Percentiles rank a stretch among this genome's conserved stretches.
Conservation (phyloP, 2,113 vertebrate genomes). For the Psettodes erumei region DNA sequence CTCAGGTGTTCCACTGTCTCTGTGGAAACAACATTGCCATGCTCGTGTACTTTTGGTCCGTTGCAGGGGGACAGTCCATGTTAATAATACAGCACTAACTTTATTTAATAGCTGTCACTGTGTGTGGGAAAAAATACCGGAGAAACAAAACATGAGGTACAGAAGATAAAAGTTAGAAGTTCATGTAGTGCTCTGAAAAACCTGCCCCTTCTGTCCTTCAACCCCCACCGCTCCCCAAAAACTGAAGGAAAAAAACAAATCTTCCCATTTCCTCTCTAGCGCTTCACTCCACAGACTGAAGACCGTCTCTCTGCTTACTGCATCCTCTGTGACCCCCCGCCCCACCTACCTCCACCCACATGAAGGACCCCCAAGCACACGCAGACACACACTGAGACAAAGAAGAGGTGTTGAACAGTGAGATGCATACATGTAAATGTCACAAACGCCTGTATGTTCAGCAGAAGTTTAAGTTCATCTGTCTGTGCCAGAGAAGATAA, state of each 20-base stretch:
- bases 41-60: constrained; percentile 26
- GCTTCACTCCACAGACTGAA: not conserved
- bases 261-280: not conserved
- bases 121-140: not conserved
- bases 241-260: not conserved
- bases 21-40: not conserved
- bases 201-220: not conserved
- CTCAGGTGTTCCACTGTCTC: not conserved
- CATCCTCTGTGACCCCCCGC: not conserved
- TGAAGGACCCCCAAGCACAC: not conserved
- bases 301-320: not conserved
- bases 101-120: not conserved
- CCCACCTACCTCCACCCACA: not conserved
- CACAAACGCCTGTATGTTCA: constrained; percentile 6
- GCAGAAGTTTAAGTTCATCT: not conserved
- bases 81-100: constrained; percentile 28
- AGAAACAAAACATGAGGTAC: constrained; percentile 10
- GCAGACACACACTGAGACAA: not conserved
- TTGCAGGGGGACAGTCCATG: not conserved
- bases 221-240: not conserved
- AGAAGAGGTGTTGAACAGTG: not conserved
- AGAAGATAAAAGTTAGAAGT: constrained; percentile 9
- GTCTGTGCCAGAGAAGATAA: not conserved
- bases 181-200: constrained; percentile 5
- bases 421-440: not conserved